These are phyloP conservation scores for Hemicrepidius hirtus DNA, from an alignment of 2,888 invertebrate genomes.

Conservation along the genomic window DNA sequence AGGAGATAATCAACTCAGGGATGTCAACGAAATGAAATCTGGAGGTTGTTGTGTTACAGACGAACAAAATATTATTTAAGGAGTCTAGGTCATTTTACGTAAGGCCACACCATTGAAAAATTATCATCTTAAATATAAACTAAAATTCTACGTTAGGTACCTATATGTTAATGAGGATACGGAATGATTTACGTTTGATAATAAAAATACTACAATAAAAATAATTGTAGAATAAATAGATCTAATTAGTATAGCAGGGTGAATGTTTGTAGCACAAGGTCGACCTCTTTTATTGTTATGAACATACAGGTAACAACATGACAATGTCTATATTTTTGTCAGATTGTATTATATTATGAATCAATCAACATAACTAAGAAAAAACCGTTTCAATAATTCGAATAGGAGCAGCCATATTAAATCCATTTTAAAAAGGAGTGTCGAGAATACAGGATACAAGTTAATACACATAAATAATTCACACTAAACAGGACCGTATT, in stretches of 20 bases:
- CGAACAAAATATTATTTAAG: slow-evolving; percentile 10
- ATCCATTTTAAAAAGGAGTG: slow-evolving; percentile 14
- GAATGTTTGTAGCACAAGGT: slow-evolving; percentile 34
- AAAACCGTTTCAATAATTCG: slow-evolving; percentile 1
- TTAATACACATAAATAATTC: neutral
- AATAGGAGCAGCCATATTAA: slow-evolving; percentile 6
- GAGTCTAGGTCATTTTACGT: neutral
- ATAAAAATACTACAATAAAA: neutral
- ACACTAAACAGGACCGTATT: slow-evolving; percentile 2
- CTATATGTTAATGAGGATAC: neutral
- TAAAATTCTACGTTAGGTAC: neutral
- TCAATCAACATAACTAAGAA: neutral
- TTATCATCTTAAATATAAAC: neutral
- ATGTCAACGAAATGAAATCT: slow-evolving; percentile 23
- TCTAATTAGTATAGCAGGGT: slow-evolving; percentile 31
- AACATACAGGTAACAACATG: neutral
- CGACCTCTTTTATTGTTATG: slow-evolving; percentile 19
- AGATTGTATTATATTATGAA: neutral
- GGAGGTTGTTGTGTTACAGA: slow-evolving; percentile 19
- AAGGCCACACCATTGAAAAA: neutral
- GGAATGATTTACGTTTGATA: neutral
- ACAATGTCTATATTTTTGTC: slow-evolving; percentile 10
- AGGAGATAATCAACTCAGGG: slow-evolving; percentile 36
- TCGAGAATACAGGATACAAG: neutral
- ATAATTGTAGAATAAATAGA: slow-evolving; percentile 15